Conservation (phyloP, 2,888 invertebrate genomes). For the Monoplex corrugatus region DNA sequence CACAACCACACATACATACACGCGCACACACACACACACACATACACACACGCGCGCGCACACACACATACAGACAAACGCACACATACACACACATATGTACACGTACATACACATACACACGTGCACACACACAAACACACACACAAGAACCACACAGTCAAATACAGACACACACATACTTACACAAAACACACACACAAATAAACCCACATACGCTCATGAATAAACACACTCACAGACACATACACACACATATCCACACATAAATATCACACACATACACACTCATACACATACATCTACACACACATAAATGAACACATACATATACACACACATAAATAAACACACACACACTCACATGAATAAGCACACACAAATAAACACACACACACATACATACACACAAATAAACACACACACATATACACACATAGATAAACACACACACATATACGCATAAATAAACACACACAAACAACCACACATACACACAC, state of each 20-base stretch:
- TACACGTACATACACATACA: not conserved
- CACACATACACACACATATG: not conserved
- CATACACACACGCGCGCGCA: slow-evolving; percentile 55
- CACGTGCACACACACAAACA: not conserved
- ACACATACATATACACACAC: too few relatives aligned
- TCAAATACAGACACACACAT: not conserved
- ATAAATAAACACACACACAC: too few relatives aligned
- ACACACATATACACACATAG: too few relatives aligned
- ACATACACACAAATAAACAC: too few relatives aligned
- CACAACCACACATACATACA: slow-evolving; percentile 24
- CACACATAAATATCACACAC: too few relatives aligned
- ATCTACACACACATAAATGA: not conserved
- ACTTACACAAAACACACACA: not conserved
- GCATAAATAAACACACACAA: too few relatives aligned
- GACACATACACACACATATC: slow-evolving; percentile 8
- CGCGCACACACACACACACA: slow-evolving; percentile 27
- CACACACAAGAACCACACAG: slow-evolving; percentile 78
- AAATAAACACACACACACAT: too few relatives aligned
- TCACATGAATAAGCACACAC: too few relatives aligned
- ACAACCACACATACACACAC: too few relatives aligned
- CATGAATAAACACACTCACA: not conserved
- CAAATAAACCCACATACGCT: not conserved
- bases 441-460: too few relatives aligned
- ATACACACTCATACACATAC: slow-evolving; percentile 25
- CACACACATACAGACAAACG: slow-evolving; percentile 83